Evolutionary conservation across 2,113 vertebrate genomes (phyloP).

Genomic region (Marmota monax): DNA sequence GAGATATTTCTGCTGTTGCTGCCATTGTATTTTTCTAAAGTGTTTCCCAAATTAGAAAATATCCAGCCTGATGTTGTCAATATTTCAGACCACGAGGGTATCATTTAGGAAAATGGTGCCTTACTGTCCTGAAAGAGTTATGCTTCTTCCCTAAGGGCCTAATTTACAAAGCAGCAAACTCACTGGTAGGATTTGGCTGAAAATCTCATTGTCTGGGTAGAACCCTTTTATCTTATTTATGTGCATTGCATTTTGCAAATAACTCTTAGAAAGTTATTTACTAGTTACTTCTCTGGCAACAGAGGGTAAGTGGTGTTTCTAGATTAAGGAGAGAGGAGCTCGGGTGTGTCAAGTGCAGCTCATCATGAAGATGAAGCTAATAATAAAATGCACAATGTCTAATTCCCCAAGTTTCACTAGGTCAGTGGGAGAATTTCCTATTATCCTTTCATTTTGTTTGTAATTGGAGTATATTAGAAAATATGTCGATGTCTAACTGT

Average conservation of each 20-base stretch:
- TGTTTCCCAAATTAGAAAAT: slow-evolving; percentile 72
- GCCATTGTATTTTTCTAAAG: slow-evolving; percentile 17
- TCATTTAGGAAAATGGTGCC: slow-evolving; percentile 62
- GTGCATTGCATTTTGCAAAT: slow-evolving; percentile 55
- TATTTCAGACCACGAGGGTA: slow-evolving; percentile 67
- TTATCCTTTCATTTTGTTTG: slow-evolving; percentile 24
- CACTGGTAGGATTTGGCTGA: slow-evolving; percentile 63
- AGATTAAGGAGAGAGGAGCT: slow-evolving; percentile 20
- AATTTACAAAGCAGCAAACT: slow-evolving; percentile 77
- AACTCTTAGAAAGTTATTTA: slow-evolving; percentile 69
- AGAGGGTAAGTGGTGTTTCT: slow-evolving; percentile 56
- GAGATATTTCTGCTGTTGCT: slow-evolving; percentile 57
- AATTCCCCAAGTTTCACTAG: slow-evolving; percentile 1
- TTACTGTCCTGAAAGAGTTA: slow-evolving; percentile 66
- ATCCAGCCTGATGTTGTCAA: slow-evolving; percentile 64
- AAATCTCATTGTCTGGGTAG: slow-evolving; percentile 63
- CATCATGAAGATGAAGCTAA: background rate
- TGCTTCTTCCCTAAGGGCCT: slow-evolving; percentile 62
- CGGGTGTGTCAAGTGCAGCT: background rate
- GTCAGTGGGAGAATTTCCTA: background rate
- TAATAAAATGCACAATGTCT: slow-evolving; percentile 12
- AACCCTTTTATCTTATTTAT: slow-evolving; percentile 75
- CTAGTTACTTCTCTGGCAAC: slow-evolving; percentile 45
- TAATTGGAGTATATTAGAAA: slow-evolving; percentile 46
- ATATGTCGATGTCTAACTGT: background rate